phyloP scores from a whole-genome alignment of 2,888 invertebrate genomes.

The Pristionchus fissidentatus region DNA sequence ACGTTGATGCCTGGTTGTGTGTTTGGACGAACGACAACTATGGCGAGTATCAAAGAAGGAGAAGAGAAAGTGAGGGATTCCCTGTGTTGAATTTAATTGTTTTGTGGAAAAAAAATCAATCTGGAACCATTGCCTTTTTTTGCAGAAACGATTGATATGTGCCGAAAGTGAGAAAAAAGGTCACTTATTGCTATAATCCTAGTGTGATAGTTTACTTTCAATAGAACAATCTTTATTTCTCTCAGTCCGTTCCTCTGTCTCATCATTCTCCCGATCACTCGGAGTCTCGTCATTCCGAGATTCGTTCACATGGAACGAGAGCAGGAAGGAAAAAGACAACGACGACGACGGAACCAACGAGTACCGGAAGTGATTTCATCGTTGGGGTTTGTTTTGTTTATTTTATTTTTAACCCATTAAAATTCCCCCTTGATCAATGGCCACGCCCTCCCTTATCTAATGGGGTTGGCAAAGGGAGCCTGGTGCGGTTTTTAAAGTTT shows the following conservation, averaged over 20 bases:
- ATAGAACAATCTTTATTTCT: background rate
- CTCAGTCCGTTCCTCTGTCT: background rate
- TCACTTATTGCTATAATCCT: too few relatives aligned
- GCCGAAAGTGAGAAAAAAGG: too few relatives aligned
- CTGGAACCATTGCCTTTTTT: too few relatives aligned
- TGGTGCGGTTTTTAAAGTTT: too few relatives aligned
- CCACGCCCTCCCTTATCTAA: too few relatives aligned
- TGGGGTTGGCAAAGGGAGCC: too few relatives aligned
- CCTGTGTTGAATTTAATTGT: too few relatives aligned
- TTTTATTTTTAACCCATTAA: too few relatives aligned
- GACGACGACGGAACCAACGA: conserved; percentile 2
- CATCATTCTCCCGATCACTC: conserved; percentile 28
- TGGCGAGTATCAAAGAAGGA: background rate
- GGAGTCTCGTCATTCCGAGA: conserved; percentile 16
- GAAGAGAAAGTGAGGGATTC: background rate
- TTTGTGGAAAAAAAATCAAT: too few relatives aligned
- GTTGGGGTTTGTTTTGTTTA: too few relatives aligned
- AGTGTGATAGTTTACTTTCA: background rate
- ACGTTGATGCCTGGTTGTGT: conserved; percentile 74
- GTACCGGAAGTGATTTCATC: conserved; percentile 11
- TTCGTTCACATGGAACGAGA: conserved; percentile 35
- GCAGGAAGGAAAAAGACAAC: conserved; percentile 34
- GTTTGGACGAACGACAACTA: conserved; percentile 56
- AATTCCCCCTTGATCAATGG: too few relatives aligned
- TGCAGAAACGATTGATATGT: too few relatives aligned